phyloP scores from a whole-genome alignment of 2,888 invertebrate species.

The Drosophila helvetica region DNA sequence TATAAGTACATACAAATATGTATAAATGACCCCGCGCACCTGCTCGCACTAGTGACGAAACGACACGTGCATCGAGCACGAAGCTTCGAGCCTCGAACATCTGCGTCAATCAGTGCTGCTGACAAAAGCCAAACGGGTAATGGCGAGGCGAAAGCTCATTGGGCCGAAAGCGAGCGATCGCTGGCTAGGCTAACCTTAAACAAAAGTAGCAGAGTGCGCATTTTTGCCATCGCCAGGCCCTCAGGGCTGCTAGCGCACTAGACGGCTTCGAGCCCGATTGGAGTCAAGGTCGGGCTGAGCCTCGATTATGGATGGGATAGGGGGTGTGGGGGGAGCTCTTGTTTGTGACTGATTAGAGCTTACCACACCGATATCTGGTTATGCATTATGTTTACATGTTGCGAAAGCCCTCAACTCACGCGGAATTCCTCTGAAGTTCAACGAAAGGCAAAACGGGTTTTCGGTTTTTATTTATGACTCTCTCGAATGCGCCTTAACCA shows the following conservation, averaged over 20 bases:
- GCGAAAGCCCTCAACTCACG: conserved; percentile 56
- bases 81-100: too few relatives aligned
- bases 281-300: conserved; percentile 66
- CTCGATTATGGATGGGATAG: conserved; percentile 13
- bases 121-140: conserved; percentile 10
- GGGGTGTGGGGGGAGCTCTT: background rate
- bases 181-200: conserved; percentile 25
- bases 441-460: conserved; percentile 59
- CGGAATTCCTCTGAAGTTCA: conserved; percentile 67
- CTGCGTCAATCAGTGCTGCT: conserved; percentile 17
- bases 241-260: conserved; percentile 15
- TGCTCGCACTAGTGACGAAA: conserved; percentile 7
- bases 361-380: conserved; percentile 34
- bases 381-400: conserved; percentile 47
- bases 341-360: conserved; percentile 46
- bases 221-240: conserved; percentile 28
- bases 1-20: background rate
- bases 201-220: conserved; percentile 36
- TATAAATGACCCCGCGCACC: conserved; percentile 7
- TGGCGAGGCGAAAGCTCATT: conserved; percentile 14
- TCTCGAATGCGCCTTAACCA: conserved; percentile 13
- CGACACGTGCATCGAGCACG: conserved; percentile 44
- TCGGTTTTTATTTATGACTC: conserved; percentile 21
- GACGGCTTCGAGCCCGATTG: conserved; percentile 43
- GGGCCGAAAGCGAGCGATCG: conserved; percentile 3